Conservation (phyloP, 2,797 vertebrate species). For the Psittacula echo region DNA sequence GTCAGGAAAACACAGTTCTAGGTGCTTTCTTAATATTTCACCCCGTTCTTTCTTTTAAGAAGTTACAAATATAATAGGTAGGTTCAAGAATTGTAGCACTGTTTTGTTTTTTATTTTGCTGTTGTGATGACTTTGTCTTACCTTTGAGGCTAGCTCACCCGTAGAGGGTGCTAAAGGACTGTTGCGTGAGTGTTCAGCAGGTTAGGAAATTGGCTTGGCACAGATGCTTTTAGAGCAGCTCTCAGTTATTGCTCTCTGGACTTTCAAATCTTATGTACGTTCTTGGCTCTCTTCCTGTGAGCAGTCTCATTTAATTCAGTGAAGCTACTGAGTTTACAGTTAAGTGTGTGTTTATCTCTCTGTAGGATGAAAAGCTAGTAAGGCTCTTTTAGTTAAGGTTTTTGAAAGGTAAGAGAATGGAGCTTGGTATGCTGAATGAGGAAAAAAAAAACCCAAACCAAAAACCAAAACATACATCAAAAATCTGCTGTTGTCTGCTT, state of each 20-base stretch:
- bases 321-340: neutral
- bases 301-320: neutral
- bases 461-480: neutral
- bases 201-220: neutral
- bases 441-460: neutral
- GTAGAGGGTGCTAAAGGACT: conserved; percentile 76
- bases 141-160: conserved; percentile 25
- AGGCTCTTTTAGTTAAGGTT: neutral
- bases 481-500: neutral
- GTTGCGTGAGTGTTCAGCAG: neutral
- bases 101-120: neutral
- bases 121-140: neutral
- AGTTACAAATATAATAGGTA: neutral
- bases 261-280: neutral
- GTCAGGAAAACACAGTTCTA: neutral
- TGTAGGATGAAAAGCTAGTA: neutral
- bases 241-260: neutral
- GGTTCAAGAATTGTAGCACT: neutral
- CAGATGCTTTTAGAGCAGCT: neutral
- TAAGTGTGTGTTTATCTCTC: neutral
- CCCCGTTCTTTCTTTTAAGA: neutral
- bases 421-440: neutral
- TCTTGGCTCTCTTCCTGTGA: neutral
- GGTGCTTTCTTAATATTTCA: neutral
- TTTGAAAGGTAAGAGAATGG: neutral